Base-by-base conservation (phyloP, 2,113 vertebrate species). In the Pomatorhinus ruficollis region DNA sequence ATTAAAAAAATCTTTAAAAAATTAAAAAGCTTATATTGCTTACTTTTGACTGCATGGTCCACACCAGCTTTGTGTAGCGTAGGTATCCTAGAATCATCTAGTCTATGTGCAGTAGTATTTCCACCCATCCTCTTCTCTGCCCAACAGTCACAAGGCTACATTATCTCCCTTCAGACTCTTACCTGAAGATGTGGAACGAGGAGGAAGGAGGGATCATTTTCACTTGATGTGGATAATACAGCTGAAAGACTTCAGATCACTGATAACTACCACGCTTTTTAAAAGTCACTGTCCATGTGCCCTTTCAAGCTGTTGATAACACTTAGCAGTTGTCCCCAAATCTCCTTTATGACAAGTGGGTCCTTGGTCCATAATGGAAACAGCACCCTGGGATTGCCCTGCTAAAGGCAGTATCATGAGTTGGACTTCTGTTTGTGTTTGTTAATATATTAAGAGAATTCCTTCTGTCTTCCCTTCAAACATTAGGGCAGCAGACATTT, bases 21-120 rank as follows among this genome's bases (percentile, higher is more conserved):
- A 5, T 19, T 44, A 35, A 23, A 30, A 21, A 1, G 0, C 12
- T 25, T 0, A 21, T 40, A 60, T 54, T 89, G 5, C 6, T 79
- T 64, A 37, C 19, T 84, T 87, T 35, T 16, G 64, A 19, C 16
- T 56, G 20, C 1, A 2, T 12, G 52, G 8, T 42, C 30, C 47
- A 20, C 12, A 25, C 11, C 6, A 39, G 2, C n/a, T 68, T 84
- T 77, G 1, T 40, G 15, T 30, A 16, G 10, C 22, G 2, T 12
- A 70, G 13, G 7, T 42, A 21, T 50, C 47, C 20, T 42, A 59
- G 37, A 66, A 42, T 31, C 17, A 33, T 5, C 12, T n/a, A 6
- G 39, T 80, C 33, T 37, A 12, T 42, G 33, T 61, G 8, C 6
- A 15, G 13, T 60, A 17, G 4, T 22, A 45, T 44, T 37, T 72